Evolutionary conservation across 2,797 vertebrate genomes (phyloP), one percentile per base, ranked within the genome.

Genomic region (Xyrichtys novacula): DNA sequence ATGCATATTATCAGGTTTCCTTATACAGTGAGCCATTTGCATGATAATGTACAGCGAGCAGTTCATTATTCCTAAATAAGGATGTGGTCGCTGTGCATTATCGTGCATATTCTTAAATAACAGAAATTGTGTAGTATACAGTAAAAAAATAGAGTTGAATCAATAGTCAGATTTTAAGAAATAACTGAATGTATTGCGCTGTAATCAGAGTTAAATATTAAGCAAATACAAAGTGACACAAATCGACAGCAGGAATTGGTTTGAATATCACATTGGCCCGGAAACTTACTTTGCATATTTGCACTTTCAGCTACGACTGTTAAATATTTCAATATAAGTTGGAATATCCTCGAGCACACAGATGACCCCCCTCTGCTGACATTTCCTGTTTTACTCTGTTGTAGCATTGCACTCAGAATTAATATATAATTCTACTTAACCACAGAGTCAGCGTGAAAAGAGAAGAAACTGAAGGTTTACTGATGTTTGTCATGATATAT

Each of bases 291-390:
- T 84, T 67, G 80, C 79, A 62, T 34, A 65, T 87, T 90, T 90
- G 90, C 89, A 88, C 87, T 66, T 46, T 23, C 32, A 14, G 31
- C 79, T 20, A 6, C n/a, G 84, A 91, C 84, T 87, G 87, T 91
- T 86, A 81, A 74, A 77, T 74, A 67, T 74, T 78, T 66, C 57
- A 62, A 25, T 72, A 38, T 14, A 1, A 62, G 59, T 62, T 70
- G 56, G n/a, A n/a, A 62, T 54, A 42, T 80, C 23, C 34, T 50
- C 25, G 0, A 34, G 38, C 59, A 68, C 23, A 43, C 12, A 1
- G 20, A 65, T 5, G 32, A 19, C 42, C 48, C n/a, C 36, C n/a
- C 16, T 56, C 34, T 28, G 16, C 3, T 53, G 28, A n/a, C 44
- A 20, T 54, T 29, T 38, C 49, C 26, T 31, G n/a, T 71, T 40